Evolutionary conservation across 2,888 invertebrate species (phyloP).

Genomic region (Drosophila paramelanica): DNA sequence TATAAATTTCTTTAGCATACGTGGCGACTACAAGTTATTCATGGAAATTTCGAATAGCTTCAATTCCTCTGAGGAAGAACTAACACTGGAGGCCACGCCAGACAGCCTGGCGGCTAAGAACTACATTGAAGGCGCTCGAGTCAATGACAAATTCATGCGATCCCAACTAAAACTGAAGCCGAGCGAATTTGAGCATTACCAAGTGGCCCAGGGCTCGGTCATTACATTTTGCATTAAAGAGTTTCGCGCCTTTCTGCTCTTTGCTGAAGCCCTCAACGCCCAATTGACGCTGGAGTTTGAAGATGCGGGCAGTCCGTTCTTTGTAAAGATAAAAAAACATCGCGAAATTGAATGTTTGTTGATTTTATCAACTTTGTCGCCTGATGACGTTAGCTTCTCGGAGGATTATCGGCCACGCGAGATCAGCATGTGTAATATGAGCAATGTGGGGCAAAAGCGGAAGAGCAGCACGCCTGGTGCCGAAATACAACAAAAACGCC

Average conservation of each 20-base stretch:
- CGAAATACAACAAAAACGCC: constrained; percentile 43
- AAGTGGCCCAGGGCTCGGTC: constrained; percentile 86
- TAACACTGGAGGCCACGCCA: constrained; percentile 90
- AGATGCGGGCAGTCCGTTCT: constrained; percentile 91
- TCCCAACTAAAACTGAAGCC: constrained; percentile 90
- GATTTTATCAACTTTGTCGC: constrained; percentile 89
- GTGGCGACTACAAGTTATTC: constrained; percentile 88
- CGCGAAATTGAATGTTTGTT: constrained; percentile 91
- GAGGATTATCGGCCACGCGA: constrained; percentile 70
- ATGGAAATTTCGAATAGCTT: constrained; percentile 92
- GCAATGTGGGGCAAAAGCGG: constrained; percentile 51
- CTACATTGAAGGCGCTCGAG: constrained; percentile 89
- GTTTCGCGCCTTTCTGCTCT: constrained; percentile 91
- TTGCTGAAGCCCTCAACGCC: constrained; percentile 91
- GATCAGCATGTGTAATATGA: constrained; percentile 40
- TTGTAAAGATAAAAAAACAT: constrained; percentile 90
- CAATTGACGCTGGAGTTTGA: constrained; percentile 91
- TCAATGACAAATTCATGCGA: constrained; percentile 89
- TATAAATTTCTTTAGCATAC: constrained; percentile 85
- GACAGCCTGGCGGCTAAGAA: constrained; percentile 90
- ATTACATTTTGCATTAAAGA: constrained; percentile 95
- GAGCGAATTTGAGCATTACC: constrained; percentile 81
- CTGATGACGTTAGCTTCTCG: constrained; percentile 82
- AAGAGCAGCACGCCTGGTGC: constrained; percentile 53
- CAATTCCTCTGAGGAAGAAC: constrained; percentile 91